phyloP scores from a whole-genome alignment of 2,797 vertebrate genomes.

The Aldrovandia affinis region DNA sequence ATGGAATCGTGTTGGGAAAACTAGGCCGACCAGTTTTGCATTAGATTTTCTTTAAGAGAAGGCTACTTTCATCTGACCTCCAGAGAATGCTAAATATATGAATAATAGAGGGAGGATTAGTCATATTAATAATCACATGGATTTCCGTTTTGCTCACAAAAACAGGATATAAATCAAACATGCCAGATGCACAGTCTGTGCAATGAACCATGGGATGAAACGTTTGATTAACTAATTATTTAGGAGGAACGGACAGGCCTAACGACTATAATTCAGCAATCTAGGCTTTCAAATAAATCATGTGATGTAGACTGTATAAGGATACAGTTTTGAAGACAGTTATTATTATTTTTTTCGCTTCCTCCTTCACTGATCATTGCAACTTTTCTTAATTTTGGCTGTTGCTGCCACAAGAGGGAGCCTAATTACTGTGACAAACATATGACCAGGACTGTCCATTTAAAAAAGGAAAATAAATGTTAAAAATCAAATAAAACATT shows the following conservation, averaged over 20 bases:
- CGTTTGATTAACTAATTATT: not conserved
- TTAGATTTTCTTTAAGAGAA: slow-evolving; percentile 26
- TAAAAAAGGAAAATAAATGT: not conserved
- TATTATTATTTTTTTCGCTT: not conserved
- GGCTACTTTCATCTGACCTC: slow-evolving; percentile 30
- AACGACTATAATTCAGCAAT: slow-evolving; percentile 8
- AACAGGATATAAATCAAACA: not conserved
- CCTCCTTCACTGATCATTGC: not conserved
- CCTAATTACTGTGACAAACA: slow-evolving; percentile 8
- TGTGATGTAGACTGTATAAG: not conserved
- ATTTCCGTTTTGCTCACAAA: slow-evolving; percentile 11
- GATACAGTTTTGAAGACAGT: not conserved
- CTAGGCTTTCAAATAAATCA: not conserved
- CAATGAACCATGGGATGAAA: not conserved
- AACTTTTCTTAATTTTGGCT: not conserved
- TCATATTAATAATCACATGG: not conserved
- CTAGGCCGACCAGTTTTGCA: slow-evolving; percentile 43
- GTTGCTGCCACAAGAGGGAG: slow-evolving; percentile 27
- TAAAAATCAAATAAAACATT: not conserved
- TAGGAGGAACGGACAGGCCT: not conserved
- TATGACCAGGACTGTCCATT: not conserved
- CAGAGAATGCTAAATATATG: not conserved
- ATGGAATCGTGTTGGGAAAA: slow-evolving; percentile 34
- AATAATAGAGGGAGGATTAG: not conserved
- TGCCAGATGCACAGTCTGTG: not conserved